Evolutionary conservation across 2,888 invertebrate species (phyloP).

Genomic region (Phortica magna): DNA sequence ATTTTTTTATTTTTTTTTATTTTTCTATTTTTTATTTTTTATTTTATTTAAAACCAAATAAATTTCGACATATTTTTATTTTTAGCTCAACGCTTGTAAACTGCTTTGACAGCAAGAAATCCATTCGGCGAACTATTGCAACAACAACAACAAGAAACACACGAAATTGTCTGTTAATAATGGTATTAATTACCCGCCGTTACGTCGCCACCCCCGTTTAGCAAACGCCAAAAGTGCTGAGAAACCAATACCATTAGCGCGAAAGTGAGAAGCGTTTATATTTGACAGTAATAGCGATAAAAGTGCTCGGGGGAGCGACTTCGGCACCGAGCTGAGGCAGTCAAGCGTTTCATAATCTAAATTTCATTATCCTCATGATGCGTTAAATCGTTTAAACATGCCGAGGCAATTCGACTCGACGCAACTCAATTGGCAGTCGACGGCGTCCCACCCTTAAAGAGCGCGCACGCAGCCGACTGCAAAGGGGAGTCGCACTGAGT

Average conservation of each 20-base stretch:
- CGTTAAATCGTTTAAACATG: slow-evolving; percentile 75
- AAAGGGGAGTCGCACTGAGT: neutral
- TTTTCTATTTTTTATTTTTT: too few species aligned
- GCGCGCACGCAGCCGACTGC: slow-evolving; percentile 35
- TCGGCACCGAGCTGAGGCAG: slow-evolving; percentile 44
- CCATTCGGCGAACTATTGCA: too few species aligned
- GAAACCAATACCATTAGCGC: slow-evolving; percentile 6
- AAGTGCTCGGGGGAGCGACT: slow-evolving; percentile 43
- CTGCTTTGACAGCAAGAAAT: too few species aligned
- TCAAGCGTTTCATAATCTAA: slow-evolving; percentile 69
- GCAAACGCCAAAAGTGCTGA: slow-evolving; percentile 24
- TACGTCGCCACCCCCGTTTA: neutral
- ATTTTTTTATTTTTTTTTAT: too few species aligned
- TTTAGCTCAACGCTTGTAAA: too few species aligned
- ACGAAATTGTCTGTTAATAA: slow-evolving; percentile 40
- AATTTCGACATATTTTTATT: too few species aligned
- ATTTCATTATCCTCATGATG: slow-evolving; percentile 73
- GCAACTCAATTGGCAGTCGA: slow-evolving; percentile 16
- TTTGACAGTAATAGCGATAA: slow-evolving; percentile 59
- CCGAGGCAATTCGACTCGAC: slow-evolving; percentile 50
- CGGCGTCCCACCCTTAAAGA: slow-evolving; percentile 2
- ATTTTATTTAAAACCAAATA: neutral
- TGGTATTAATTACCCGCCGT: slow-evolving; percentile 54
- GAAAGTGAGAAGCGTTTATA: slow-evolving; percentile 31
- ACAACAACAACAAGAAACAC: neutral